Percentiles rank a stretch among this genome's conserved stretches.
Evolutionary conservation across 2,888 invertebrate species (phyloP).

Genomic region (Hypolimnas misippus): DNA sequence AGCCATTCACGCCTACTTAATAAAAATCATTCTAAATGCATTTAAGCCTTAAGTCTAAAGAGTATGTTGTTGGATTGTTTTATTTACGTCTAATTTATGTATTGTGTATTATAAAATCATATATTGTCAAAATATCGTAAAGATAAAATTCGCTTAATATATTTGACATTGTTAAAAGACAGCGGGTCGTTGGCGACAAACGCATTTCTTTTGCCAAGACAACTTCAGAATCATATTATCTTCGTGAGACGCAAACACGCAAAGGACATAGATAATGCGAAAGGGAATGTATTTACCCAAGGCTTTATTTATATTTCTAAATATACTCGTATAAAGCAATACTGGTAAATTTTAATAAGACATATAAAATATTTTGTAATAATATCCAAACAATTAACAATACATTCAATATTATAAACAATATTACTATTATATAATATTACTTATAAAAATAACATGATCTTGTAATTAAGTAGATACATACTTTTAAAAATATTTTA

Average conservation of each 20-base stretch:
- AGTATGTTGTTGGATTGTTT: not conserved
- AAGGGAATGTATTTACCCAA: not conserved
- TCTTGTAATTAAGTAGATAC: too few species aligned
- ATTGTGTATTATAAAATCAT: too few species aligned
- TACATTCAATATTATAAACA: too few species aligned
- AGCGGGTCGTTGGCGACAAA: slow-evolving; percentile 34
- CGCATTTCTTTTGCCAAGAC: slow-evolving; percentile 33
- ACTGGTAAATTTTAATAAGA: too few species aligned
- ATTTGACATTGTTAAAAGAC: slow-evolving; percentile 34
- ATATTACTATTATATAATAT: too few species aligned
- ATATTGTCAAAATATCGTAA: not conserved
- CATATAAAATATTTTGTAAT: too few species aligned
- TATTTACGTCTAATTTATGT: not conserved
- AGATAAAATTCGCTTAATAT: not conserved
- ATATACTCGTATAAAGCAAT: too few species aligned
- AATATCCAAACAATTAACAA: not conserved
- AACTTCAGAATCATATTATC: slow-evolving; percentile 12
- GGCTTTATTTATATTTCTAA: not conserved
- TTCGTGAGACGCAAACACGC: not conserved
- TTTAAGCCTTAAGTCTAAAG: not conserved
- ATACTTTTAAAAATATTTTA: too few species aligned
- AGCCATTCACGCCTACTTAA: too few species aligned
- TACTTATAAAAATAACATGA: too few species aligned
- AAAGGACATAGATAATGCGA: not conserved
- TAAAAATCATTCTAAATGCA: too few species aligned